Base-by-base conservation (phyloP, 2,797 vertebrate species). In the Rhinophrynus dorsalis region DNA sequence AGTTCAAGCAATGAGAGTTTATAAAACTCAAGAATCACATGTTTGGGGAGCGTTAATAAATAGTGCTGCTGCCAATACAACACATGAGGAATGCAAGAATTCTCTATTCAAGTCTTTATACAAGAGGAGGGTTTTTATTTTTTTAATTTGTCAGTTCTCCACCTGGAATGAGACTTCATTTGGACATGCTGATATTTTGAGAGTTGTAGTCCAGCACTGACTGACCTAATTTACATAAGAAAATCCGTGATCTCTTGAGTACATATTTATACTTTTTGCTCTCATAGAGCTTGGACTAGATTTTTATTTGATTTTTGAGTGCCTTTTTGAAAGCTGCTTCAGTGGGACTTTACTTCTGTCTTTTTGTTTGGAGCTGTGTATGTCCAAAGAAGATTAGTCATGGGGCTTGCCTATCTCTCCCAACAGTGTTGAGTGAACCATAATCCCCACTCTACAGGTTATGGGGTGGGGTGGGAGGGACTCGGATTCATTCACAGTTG, bases 251-350 rank as follows among this genome's bases (percentile, higher is more conserved):
- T 85, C 90, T 92, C 88, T 89, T 87, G 86, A 88, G 90, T 91
- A 93, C 88, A 85, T 83, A 89, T 83, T n/a, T 86, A 83, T 88
- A 92, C 87, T 77, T 79, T 86, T 87, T 94, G 94, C 94, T 95
- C 94, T 95, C 91, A 92, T 91, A 96, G 95, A 96, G 92, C 94
- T 83, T 84, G 87, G 89, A 93, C 87, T 90, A 84, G 79, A 85
- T 92, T 92, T 65, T 91, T 82, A 93, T 94, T 94, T 94, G 91
- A 93, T 96, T n/a, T 97, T 94, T 93, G 92, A 95, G 96, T 98
- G 95, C 95, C 96, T 98, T 99, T 94, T 94, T 91, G 91, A 95
- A 94, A 92, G 94, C 95, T 96, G 93, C 94, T 96, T 93, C 90
- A 90, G 83, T 86, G 85, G 90, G 90, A 88, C 90, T 91, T 77